Base-by-base conservation (phyloP, 2,113 vertebrate genomes). In the Callionymus lyra region DNA sequence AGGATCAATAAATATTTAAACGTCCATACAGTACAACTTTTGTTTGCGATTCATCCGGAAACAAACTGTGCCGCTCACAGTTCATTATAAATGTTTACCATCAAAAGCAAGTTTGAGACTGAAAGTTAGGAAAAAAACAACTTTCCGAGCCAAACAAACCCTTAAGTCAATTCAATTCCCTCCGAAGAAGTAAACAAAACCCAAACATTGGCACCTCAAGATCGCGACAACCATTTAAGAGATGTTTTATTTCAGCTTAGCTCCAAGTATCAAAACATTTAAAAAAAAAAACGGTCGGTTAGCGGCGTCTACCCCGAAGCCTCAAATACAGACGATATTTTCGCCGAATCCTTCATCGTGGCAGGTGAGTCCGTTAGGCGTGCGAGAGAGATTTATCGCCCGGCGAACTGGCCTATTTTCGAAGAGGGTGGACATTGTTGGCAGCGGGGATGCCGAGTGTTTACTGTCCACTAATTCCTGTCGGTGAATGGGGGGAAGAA, bases 391-490 rank as follows among this genome's bases (percentile, higher is more conserved):
- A 81, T 82, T 71, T 69, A 79, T 75, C 34, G 47, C 43, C 16
- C 45, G 42, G 36, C 53, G 56, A 34, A 55, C 45, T 13, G 34
- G 41, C 60, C 44, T 68, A 52, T 70, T 49, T 72, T 52, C 59
- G 76, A n/a, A n/a, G 79, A 68, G 70, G 21, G 73, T 55, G 54
- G 70, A 77, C 55, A 53, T 65, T 73, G 63, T 55, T 48, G 73
- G 56, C 70, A 75, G 50, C 65, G 65, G n/a, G 74, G 71, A 72
- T 55, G 56, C 49, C 50, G 66, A 76, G 78, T 80, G 80, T 85
- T 82, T 81, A 76, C 74, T 82, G 76, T 76, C 82, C 63, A 59
- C 76, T 74, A 61, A 70, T 77, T 73, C 58, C 63, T 78, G 56
- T 68, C 43, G 52, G 52, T 17, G 50, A 65, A 53, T 37, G 1